Base-by-base conservation (phyloP, 1,140 invertebrate genomes). In the Cheumatopsyche charites region DNA sequence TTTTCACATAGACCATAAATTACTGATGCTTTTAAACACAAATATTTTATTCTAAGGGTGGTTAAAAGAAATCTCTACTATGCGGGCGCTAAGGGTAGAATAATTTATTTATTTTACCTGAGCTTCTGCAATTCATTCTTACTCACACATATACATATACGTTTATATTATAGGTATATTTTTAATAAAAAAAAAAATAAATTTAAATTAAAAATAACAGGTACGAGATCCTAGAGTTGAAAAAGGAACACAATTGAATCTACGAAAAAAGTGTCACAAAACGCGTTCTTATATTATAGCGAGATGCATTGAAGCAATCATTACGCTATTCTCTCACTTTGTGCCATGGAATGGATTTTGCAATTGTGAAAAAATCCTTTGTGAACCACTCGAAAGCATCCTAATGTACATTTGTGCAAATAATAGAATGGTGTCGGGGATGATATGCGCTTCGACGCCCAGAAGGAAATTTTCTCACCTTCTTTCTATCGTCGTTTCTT, bases 21-120 rank as follows among this genome's bases (percentile, higher is more conserved):
- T 47, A 72, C 70, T 47, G 43, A 36, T 49, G 61, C 29, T 36
- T 36, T 36, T 36, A 36, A 9, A 66, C 62, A 41, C 62, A 42
- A 65, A 70, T 55, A 74, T 75, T 75, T 75, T 72, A 72, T 75
- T 65, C 63, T 67, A 61, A 66, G 73, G 70, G 62, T 75, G 29
- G 58, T 69, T 67, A 49, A 43, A n/a, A 26, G 23, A 49, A 62
- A 67, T 47, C n/a, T 25, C 17, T 21, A 25, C 62, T 21, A 72
- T 72, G 62, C 63, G 70, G 70, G 70, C 61, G 17, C 55, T 15
- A 55, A 41, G 49, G 68, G 49, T 63, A 15, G 62, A 71, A 75
- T 75, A 75, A 72, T 72, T 75, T 75, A 72, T 65, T 26, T 41
- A 70, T 69, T 71, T 66, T 75, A 75, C 73, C 73, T 75, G 73